Percentiles rank a stretch among this genome's conserved stretches.
Conservation (phyloP, 2,888 invertebrate genomes). For the Protodeltote pygarga region DNA sequence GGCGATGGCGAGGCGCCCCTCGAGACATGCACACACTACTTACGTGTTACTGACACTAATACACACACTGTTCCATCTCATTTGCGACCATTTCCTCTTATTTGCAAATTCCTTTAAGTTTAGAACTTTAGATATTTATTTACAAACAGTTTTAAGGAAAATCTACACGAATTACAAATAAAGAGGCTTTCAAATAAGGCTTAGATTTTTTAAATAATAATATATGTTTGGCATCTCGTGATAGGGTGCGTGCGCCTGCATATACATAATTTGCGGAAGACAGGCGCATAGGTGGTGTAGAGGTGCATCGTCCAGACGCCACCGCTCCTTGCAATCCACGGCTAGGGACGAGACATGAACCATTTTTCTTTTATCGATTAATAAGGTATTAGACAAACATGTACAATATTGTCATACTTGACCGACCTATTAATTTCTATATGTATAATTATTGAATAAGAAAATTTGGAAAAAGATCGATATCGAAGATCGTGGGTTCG, state of each 20-base stretch:
- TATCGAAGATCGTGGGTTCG: too few species aligned
- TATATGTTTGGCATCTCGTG: slow-evolving; percentile 24
- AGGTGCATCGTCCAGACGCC: slow-evolving; percentile 43
- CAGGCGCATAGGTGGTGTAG: slow-evolving; percentile 42
- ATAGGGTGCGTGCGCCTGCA: slow-evolving; percentile 22
- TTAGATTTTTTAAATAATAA: slow-evolving; percentile 27
- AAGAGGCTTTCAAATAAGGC: slow-evolving; percentile 12
- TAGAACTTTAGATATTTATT: slow-evolving; percentile 33
- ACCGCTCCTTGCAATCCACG: slow-evolving; percentile 32
- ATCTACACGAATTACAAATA: slow-evolving; percentile 12
- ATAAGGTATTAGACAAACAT: slow-evolving; percentile 1
- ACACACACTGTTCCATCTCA: slow-evolving; percentile 69
- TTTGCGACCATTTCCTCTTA: slow-evolving; percentile 66
- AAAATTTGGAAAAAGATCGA: too few species aligned
- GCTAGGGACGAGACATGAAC: slow-evolving; percentile 32
- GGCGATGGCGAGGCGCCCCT: slow-evolving; percentile 80
- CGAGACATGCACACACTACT: slow-evolving; percentile 58
- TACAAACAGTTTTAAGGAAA: slow-evolving; percentile 29
- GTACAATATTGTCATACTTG: too few species aligned
- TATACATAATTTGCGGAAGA: slow-evolving; percentile 54
- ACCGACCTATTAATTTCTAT: too few species aligned
- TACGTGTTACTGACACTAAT: slow-evolving; percentile 52
- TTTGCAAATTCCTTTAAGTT: slow-evolving; percentile 43
- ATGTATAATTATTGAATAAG: too few species aligned
- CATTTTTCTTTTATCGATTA: slow-evolving; percentile 34